Evolutionary conservation across 2,797 vertebrate species (phyloP).

Genomic region (Megaceryle alcyon): DNA sequence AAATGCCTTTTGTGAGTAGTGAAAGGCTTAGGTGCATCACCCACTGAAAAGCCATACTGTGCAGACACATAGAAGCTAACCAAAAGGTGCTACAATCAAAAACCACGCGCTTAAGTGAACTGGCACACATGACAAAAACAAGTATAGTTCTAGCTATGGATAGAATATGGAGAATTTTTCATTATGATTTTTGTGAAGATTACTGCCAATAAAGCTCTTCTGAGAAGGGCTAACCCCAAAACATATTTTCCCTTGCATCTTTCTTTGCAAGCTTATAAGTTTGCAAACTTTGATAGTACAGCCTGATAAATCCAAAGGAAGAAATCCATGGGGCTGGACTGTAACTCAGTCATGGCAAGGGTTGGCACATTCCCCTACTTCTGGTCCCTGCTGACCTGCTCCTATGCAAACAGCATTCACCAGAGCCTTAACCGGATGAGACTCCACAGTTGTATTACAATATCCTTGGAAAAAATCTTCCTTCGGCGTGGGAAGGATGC

Average conservation of each 20-base stretch:
- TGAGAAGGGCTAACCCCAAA: background rate
- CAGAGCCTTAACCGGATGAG: background rate
- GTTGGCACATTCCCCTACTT: background rate
- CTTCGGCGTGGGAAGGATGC: background rate
- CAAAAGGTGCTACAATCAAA: background rate
- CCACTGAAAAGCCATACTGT: background rate
- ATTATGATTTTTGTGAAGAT: background rate
- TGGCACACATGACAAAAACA: background rate
- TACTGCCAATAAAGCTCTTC: background rate
- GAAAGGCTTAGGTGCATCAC: background rate
- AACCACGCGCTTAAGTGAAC: background rate
- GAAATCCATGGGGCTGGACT: background rate
- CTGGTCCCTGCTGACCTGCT: rapidly evolving
- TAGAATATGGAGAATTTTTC: background rate
- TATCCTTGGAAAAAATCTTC: background rate
- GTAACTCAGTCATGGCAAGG: background rate
- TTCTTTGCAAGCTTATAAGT: background rate
- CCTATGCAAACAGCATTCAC: background rate
- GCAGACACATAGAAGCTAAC: background rate
- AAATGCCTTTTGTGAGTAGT: background rate
- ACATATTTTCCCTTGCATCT: rapidly evolving
- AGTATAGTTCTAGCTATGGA: background rate
- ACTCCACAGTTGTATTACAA: background rate
- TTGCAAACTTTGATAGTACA: background rate
- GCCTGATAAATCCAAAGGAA: background rate